Conservation (phyloP, 2,888 invertebrate genomes). For the Parnassius orleans region DNA sequence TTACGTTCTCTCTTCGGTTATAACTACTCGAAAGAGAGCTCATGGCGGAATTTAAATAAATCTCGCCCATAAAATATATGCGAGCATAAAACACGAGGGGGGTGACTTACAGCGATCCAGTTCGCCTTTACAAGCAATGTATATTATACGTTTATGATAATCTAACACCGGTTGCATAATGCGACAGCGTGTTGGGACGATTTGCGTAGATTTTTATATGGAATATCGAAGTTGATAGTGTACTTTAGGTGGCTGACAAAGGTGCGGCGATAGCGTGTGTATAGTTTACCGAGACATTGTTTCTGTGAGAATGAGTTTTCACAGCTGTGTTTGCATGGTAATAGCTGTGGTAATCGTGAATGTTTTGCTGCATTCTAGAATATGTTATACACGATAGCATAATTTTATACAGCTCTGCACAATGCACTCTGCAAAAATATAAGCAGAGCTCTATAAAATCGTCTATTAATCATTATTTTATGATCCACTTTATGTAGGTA, state of each 20-base stretch:
- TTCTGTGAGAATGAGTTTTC: constrained; percentile 25
- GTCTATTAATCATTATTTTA: too few species aligned
- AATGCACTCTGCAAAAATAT: too few species aligned
- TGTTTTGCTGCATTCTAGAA: constrained; percentile 3
- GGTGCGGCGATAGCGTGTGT: constrained; percentile 25
- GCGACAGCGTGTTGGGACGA: constrained; percentile 58
- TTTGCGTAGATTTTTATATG: constrained; percentile 58
- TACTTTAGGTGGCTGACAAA: constrained; percentile 48
- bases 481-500: too few species aligned
- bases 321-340: constrained; percentile 11
- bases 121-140: constrained; percentile 41
- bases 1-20: constrained; percentile 13
- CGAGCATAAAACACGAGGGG: constrained; percentile 38
- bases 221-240: constrained; percentile 54
- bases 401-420: too few species aligned
- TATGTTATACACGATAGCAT: not conserved
- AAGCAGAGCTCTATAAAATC: too few species aligned
- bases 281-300: constrained; percentile 31
- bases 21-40: constrained; percentile 21
- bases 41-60: constrained; percentile 34
- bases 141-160: constrained; percentile 72
- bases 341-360: constrained; percentile 2
- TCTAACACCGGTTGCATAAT: constrained; percentile 69
- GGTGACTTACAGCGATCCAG: constrained; percentile 33
- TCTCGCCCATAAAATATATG: constrained; percentile 33